Evolutionary conservation across 2,888 invertebrate species (phyloP).

Genomic region (Eilema depressum): DNA sequence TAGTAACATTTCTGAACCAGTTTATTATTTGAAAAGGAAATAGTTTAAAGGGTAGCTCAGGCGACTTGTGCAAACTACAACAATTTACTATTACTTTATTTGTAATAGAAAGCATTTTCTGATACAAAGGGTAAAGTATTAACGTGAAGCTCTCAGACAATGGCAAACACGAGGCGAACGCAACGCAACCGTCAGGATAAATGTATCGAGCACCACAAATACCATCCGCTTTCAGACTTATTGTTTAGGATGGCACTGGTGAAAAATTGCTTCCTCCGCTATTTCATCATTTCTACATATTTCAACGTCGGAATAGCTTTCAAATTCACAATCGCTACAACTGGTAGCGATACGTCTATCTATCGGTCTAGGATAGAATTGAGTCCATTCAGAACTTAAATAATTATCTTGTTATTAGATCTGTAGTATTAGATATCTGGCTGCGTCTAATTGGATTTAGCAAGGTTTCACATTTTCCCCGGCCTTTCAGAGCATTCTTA

Average conservation of each 20-base stretch:
- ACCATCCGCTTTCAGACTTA: constrained; percentile 73
- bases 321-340: constrained; percentile 30
- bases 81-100: constrained; percentile 56
- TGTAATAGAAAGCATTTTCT: constrained; percentile 65
- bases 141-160: constrained; percentile 78
- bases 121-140: constrained; percentile 72
- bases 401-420: constrained; percentile 68
- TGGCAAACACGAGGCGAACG: constrained; percentile 74
- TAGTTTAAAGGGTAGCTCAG: constrained; percentile 35
- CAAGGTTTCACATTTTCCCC: constrained; percentile 69
- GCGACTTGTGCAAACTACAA: constrained; percentile 53
- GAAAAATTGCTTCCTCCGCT: constrained; percentile 70
- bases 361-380: background rate
- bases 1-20: constrained; percentile 26
- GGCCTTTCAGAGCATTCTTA: constrained; percentile 56
- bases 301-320: constrained; percentile 51
- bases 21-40: constrained; percentile 21
- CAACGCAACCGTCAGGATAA: constrained; percentile 69
- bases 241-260: constrained; percentile 74
- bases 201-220: constrained; percentile 78
- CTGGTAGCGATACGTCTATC: background rate
- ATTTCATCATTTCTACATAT: constrained; percentile 49
- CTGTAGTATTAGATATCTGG: constrained; percentile 71
- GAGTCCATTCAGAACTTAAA: constrained; percentile 64
- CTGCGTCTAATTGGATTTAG: constrained; percentile 78